phyloP scores from a whole-genome alignment of 2,113 vertebrate species.

The Ceyx cyanopectus region DNA sequence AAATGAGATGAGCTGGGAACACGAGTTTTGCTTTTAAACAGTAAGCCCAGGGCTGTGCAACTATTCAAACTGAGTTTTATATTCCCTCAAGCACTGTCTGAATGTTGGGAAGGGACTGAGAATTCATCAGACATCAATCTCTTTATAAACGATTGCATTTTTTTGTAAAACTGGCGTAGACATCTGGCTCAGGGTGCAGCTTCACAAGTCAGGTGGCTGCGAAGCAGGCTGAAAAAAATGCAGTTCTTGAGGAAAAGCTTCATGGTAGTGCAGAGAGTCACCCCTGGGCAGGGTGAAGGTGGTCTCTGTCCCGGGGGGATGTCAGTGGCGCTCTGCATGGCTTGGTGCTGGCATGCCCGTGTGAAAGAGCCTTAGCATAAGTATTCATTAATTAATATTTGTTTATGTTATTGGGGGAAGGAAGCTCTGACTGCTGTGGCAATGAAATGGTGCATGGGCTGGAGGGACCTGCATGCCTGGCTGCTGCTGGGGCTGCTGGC shows the following conservation, averaged over 20 bases:
- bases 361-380: rapidly evolving
- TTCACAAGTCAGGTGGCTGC: not conserved
- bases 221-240: not conserved
- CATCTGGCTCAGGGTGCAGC: not conserved
- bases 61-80: not conserved
- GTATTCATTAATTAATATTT: not conserved
- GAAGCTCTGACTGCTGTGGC: not conserved
- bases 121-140: not conserved
- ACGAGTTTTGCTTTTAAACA: not conserved
- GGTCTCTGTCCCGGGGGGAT: not conserved
- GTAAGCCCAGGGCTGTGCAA: not conserved
- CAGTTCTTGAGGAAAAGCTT: not conserved
- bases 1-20: not conserved
- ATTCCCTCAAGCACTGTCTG: not conserved
- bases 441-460: not conserved
- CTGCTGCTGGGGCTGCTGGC: not conserved
- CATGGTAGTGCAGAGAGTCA: rapidly evolving
- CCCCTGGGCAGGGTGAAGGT: not conserved
- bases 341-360: not conserved
- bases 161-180: not conserved
- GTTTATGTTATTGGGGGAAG: not conserved
- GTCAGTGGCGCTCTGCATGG: rapidly evolving
- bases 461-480: not conserved
- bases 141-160: not conserved
- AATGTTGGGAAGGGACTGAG: not conserved